Conservation (phyloP, 1,140 invertebrate genomes). For the Drosophila pallidifrons region DNA sequence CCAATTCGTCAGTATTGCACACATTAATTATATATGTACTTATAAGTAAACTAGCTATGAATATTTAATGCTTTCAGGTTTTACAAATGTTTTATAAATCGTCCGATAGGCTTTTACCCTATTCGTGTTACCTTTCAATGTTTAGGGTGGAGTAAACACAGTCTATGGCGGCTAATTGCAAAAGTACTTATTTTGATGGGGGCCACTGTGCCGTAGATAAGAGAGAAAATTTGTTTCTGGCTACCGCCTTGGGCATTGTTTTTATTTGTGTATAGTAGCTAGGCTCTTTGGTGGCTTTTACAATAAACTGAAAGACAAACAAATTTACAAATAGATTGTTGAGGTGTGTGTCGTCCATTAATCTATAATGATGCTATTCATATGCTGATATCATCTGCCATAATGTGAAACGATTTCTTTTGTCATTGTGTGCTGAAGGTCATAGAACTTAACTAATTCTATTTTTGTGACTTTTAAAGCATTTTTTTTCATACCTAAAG, state of each 20-base stretch:
- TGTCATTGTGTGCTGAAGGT: constrained; percentile 27
- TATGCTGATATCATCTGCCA: constrained; percentile 53
- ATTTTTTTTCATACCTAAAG: background rate
- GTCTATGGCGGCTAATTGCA: constrained; percentile 66
- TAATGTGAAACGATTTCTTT: constrained; percentile 48
- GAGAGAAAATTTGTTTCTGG: constrained; percentile 69
- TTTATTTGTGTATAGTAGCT: constrained; percentile 18
- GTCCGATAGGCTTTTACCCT: too few species aligned
- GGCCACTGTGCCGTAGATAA: constrained; percentile 51
- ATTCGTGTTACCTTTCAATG: background rate
- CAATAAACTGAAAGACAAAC: constrained; percentile 54
- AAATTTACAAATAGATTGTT: constrained; percentile 37
- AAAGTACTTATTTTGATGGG: constrained; percentile 63
- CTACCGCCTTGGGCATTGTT: constrained; percentile 31
- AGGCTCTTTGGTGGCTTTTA: constrained; percentile 28
- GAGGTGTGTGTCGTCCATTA: constrained; percentile 39
- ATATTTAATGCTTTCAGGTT: too few species aligned
- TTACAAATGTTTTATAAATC: too few species aligned
- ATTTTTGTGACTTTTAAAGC: constrained; percentile 19
- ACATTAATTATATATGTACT: too few species aligned
- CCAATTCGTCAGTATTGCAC: background rate
- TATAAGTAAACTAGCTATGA: too few species aligned
- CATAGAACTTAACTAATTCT: constrained; percentile 42
- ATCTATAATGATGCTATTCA: constrained; percentile 51
- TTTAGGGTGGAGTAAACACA: constrained; percentile 46